Conservation (phyloP, 2,888 invertebrate genomes). For the Drosophila tripunctata region DNA sequence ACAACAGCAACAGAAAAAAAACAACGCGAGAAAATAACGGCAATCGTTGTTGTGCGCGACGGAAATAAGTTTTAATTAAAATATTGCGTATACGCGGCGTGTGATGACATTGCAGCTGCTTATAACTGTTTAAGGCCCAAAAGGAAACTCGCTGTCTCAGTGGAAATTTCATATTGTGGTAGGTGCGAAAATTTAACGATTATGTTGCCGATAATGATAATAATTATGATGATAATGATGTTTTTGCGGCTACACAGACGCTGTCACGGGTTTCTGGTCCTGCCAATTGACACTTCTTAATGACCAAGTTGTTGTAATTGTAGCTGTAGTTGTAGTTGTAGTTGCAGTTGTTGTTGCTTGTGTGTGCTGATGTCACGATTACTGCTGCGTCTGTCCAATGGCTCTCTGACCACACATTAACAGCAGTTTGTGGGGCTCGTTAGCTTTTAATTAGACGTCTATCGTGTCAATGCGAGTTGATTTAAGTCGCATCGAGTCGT, state of each 20-base stretch:
- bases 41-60: conserved; percentile 5
- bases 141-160: conserved; percentile 1
- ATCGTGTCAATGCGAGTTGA: conserved; percentile 21
- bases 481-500: neutral
- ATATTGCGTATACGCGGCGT: conserved; percentile 35
- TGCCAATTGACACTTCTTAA: conserved; percentile 34
- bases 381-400: neutral
- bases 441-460: conserved; percentile 61
- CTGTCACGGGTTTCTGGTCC: conserved; percentile 29
- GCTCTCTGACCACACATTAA: conserved; percentile 33
- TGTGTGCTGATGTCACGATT: conserved; percentile 22
- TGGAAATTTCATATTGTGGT: conserved; percentile 12
- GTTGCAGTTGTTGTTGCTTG: neutral
- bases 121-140: neutral
- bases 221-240: neutral
- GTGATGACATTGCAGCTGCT: conserved; percentile 1
- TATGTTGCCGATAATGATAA: neutral
- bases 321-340: neutral
- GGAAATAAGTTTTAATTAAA: conserved; percentile 64
- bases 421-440: conserved; percentile 42
- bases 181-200: conserved; percentile 11
- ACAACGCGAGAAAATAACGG: conserved; percentile 17
- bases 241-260: conserved; percentile 13
- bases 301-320: conserved; percentile 13
- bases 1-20: too few species aligned